A percentile compares a stretch with the other conserved stretches of the same genome.
Conservation (phyloP, 2,113 vertebrate species). For the Meleagris gallopavo region DNA sequence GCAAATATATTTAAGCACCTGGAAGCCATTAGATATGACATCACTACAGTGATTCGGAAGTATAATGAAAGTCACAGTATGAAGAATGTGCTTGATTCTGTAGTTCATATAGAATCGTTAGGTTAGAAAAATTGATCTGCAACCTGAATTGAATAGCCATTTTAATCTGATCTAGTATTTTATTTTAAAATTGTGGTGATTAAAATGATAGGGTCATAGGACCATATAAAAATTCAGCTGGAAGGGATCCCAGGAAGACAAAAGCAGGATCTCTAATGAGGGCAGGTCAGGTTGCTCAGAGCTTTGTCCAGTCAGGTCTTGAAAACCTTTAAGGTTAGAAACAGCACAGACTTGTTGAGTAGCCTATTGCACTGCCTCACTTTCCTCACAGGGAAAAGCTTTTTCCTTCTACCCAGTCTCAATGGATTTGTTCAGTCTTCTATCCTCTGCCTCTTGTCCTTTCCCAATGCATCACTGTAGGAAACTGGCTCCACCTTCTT, state of each 20-base stretch:
- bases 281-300: background rate
- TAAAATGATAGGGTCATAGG: background rate
- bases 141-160: background rate
- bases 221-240: background rate
- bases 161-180: background rate
- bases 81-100: background rate
- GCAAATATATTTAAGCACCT: constrained; percentile 4
- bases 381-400: background rate
- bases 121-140: background rate
- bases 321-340: background rate
- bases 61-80: background rate
- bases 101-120: background rate
- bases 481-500: background rate
- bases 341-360: background rate
- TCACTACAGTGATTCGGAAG: background rate
- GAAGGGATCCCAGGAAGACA: background rate
- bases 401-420: background rate
- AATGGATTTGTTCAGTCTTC: background rate
- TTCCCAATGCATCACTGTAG: background rate
- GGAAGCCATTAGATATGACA: background rate
- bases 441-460: background rate
- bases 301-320: background rate
- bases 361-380: background rate
- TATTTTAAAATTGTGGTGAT: background rate
- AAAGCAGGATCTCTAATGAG: background rate